Evolutionary conservation across 2,888 invertebrate species (phyloP), one percentile per base, ranked within the genome.

Genomic region (Tubulanus polymorphus): DNA sequence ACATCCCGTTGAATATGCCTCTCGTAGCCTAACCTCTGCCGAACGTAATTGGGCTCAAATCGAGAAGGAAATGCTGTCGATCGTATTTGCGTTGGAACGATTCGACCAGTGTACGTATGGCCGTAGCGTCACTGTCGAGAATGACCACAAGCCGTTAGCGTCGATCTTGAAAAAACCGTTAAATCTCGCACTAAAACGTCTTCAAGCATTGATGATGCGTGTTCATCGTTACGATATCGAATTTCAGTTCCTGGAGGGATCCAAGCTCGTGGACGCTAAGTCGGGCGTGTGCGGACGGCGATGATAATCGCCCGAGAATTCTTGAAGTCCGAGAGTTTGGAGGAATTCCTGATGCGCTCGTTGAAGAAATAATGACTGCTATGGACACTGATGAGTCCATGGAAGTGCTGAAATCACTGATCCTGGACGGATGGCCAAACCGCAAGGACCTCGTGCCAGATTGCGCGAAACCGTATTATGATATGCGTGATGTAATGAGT

Each of bases 101-200:
- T 64, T 65, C 47, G 54, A 64, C 51, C 63, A 62, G 46, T 66
- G 62, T 27, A 61, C 62, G 5, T 64, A 59, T 51, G 62, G 63
- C 26, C 15, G n/a, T 6, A 27, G 53, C 25, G 51, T 53, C 10
- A 53, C 28, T n/a, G 53, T 53, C 10, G 18, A 53, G n/a, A 26
- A 50, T 53, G 53, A 54, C 25, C 53, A 53, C 25, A 6, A 18
- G 15, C 53, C 53, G 12, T 29, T 53, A 12, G 53, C 48, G 10
- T 6, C 29, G n/a, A 53, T 53, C 12, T 6, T 47, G 15, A 51
- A 48, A 23, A 10, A 25, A 48, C 51, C 51, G 10, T 23, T 51
- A 10, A 47, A 23, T 18, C 51, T 10, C 10, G 53, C 53, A n/a
- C 53, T 52, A 12, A 50, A 50, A 26, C 49, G 53, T 10, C 28